phyloP scores from a whole-genome alignment of 2,113 vertebrate species.

The Cyanistes caeruleus region DNA sequence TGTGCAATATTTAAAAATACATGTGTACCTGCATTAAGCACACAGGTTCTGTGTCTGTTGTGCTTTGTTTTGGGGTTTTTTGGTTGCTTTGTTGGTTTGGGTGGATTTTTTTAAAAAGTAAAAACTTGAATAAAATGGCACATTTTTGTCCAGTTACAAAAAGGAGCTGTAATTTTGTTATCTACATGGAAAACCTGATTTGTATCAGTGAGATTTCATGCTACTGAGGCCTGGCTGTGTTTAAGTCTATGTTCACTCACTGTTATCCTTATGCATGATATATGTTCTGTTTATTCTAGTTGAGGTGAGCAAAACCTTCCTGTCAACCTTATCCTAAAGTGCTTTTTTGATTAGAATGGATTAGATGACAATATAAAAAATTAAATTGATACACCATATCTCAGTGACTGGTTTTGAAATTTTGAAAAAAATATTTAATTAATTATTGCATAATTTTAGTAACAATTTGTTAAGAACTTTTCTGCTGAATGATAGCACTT shows the following conservation, averaged over 20 bases:
- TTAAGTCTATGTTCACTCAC: background rate
- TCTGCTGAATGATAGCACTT: background rate
- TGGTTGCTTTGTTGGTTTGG: background rate
- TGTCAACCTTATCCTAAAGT: background rate
- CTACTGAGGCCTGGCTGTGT: background rate
- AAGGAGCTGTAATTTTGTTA: background rate
- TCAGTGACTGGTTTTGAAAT: background rate
- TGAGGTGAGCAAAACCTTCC: background rate
- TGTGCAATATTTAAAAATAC: background rate
- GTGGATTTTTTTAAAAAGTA: background rate
- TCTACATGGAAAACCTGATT: background rate
- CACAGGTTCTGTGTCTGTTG: background rate
- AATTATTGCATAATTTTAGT: background rate
- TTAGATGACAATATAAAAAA: background rate
- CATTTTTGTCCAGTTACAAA: background rate
- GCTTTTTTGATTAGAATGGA: background rate
- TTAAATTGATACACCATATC: background rate
- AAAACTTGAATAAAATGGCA: background rate
- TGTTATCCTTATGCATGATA: background rate
- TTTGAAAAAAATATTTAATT: background rate
- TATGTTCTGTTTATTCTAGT: background rate
- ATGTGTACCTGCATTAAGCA: background rate
- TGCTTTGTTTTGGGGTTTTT: background rate
- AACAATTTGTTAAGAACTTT: background rate
- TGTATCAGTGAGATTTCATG: background rate